Base-by-base conservation (phyloP, 2,888 invertebrate species). In the Eupithecia vulgata region DNA sequence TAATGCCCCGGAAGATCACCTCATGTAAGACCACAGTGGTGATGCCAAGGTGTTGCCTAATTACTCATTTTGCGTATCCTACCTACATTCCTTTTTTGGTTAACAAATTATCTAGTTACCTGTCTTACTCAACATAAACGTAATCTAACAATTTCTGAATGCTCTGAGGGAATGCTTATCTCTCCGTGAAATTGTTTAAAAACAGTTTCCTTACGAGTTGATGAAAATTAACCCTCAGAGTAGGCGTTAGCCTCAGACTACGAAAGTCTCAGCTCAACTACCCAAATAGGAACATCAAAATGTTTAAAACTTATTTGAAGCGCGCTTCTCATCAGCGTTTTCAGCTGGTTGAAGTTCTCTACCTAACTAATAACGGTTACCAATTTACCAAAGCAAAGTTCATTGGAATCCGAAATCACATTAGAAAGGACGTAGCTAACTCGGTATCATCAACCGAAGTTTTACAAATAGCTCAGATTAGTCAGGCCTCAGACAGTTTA, bases 391-490 rank as follows among this genome's bases (percentile, higher is more conserved):
- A 52, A 45, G n/a, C 21, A 52, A 48, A 52, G 21, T 52, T 21
- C 52, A 52, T 62, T 17, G n/a, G 35, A 64, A 37, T 34, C 62
- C 37, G 12, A 64, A 64, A 37, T n/a, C 62, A 64, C 62, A 35
- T 37, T 35, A 61, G 61, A 8, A 62, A 34, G 15, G 34, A 15
- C 62, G 62, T 21, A 10, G 17, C 62, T 62, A 62, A 62, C 35
- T 62, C 62, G 35, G 34, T 62, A 35, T 34, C 62, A 37, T n/a
- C 13, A 64, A 61, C 34, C 37, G n/a, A 64, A 64, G 62, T 64
- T 37, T 64, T 64, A 35, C 62, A 35, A 37, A 64, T 12, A 64
- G 62, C 62, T n/a, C 12, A n/a, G 62, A 62, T 62, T 34, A 62
- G 10, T 37, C 21, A 37, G 37, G 62, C 37, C 62, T 64, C 37